Conservation (phyloP, 2,888 invertebrate genomes). For the Cephus nigrinus region DNA sequence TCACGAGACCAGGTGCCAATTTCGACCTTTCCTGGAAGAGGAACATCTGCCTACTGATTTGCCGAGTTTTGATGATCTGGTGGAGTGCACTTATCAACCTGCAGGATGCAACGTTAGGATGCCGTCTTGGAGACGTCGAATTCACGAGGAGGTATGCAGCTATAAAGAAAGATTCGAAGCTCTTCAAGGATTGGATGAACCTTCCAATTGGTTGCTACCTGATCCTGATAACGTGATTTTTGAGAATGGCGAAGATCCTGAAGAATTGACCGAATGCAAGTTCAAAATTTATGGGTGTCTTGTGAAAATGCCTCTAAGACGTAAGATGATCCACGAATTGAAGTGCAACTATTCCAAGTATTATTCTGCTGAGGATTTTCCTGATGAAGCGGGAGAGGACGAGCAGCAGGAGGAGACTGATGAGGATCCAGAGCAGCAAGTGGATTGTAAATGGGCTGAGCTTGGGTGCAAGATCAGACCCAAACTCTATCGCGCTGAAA, state of each 20-base stretch:
- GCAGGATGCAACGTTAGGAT: slow-evolving; percentile 51
- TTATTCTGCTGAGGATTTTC: slow-evolving; percentile 14
- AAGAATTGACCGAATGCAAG: slow-evolving; percentile 47
- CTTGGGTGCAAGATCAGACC: slow-evolving; percentile 50
- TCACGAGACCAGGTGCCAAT: slow-evolving; percentile 48
- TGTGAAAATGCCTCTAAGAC: slow-evolving; percentile 48
- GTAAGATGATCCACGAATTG: slow-evolving; percentile 43
- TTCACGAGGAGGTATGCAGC: slow-evolving; percentile 51
- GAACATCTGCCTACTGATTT: slow-evolving; percentile 49
- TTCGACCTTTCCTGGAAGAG: slow-evolving; percentile 50
- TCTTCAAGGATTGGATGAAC: not conserved
- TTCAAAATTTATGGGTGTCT: slow-evolving; percentile 48
- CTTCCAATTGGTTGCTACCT: not conserved
- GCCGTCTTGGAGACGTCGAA: slow-evolving; percentile 41
- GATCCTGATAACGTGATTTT: not conserved
- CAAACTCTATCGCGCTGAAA: slow-evolving; percentile 33
- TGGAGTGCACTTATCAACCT: slow-evolving; percentile 40
- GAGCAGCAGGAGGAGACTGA: slow-evolving; percentile 12
- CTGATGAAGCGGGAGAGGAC: slow-evolving; percentile 18
- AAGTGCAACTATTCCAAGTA: slow-evolving; percentile 45
- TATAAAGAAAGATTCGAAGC: slow-evolving; percentile 39
- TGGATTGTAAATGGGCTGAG: slow-evolving; percentile 46
- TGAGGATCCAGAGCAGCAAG: slow-evolving; percentile 33
- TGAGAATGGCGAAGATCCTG: slow-evolving; percentile 36
- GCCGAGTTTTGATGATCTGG: slow-evolving; percentile 25